phyloP scores from a whole-genome alignment of 2,797 vertebrate species.

The Sebastes steindachneri region DNA sequence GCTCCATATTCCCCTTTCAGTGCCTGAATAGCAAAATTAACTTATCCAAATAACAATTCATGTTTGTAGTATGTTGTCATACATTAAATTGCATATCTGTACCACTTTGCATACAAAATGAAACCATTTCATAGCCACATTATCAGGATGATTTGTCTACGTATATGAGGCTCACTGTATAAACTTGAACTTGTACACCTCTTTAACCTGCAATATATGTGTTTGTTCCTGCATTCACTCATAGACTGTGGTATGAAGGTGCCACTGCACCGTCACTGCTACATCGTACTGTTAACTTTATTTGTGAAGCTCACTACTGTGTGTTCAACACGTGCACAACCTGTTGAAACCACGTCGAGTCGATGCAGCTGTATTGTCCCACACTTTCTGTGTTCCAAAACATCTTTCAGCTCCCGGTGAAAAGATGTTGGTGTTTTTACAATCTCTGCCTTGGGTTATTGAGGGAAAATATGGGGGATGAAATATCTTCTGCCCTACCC shows the following conservation, averaged over 20 bases:
- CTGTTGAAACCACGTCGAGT: slow-evolving; percentile 62
- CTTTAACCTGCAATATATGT: slow-evolving; percentile 45
- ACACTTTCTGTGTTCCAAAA: slow-evolving; percentile 70
- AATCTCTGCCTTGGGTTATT: slow-evolving; percentile 86
- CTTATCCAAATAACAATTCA: neutral
- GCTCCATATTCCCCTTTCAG: slow-evolving; percentile 47
- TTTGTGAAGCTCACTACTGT: slow-evolving; percentile 51
- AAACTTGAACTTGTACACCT: slow-evolving; percentile 2
- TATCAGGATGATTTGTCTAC: neutral
- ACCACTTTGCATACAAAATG: neutral
- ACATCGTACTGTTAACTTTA: slow-evolving; percentile 42
- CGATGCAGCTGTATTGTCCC: slow-evolving; percentile 47
- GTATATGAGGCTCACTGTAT: slow-evolving; percentile 71
- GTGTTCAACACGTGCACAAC: slow-evolving; percentile 65
- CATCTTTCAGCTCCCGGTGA: slow-evolving; percentile 77
- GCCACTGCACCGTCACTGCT: slow-evolving; percentile 56
- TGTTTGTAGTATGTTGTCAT: neutral
- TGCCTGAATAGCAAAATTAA: neutral
- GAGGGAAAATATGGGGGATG: slow-evolving; percentile 40
- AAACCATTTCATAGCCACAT: neutral
- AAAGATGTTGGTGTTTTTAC: slow-evolving; percentile 87
- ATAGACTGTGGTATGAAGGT: slow-evolving; percentile 49
- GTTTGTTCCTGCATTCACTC: slow-evolving; percentile 54
- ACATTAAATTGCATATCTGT: neutral
- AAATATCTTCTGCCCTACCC: slow-evolving; percentile 55